These are phyloP conservation scores for Sebastes matsubarae DNA, from an alignment of 2,797 vertebrate species.

Conservation along the genomic window DNA sequence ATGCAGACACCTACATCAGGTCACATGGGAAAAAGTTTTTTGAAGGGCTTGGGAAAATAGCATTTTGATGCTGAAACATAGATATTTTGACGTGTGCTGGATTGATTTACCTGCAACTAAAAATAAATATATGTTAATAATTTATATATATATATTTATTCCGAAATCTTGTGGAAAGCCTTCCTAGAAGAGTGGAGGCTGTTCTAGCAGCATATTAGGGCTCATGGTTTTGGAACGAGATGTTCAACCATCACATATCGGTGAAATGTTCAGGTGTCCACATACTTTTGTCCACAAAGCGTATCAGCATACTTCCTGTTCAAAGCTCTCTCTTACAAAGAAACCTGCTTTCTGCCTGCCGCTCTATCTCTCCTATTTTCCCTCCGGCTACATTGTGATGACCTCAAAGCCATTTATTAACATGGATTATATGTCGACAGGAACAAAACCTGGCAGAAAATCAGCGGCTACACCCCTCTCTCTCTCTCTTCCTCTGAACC, in stretches of 20 bases:
- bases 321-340: not conserved
- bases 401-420: slow-evolving; percentile 64
- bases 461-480: not conserved
- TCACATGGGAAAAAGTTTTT: no score
- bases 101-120: not conserved
- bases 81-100: not conserved
- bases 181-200: not conserved
- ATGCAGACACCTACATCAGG: no score
- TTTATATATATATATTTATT: not conserved
- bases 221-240: not conserved
- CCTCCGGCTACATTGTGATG: slow-evolving; percentile 30
- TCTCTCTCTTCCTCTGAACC: not conserved
- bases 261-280: not conserved
- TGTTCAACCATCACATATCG: not conserved
- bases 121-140: not conserved
- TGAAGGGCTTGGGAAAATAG: no score
- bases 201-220: not conserved
- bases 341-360: slow-evolving; percentile 18
- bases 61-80: no score
- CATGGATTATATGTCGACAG: slow-evolving; percentile 60
- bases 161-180: not conserved
- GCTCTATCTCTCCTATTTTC: slow-evolving; percentile 7
- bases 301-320: not conserved
- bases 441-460: slow-evolving; percentile 42
- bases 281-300: not conserved